Conservation (phyloP, 2,113 vertebrate species). For the Regulus satrapa region DNA sequence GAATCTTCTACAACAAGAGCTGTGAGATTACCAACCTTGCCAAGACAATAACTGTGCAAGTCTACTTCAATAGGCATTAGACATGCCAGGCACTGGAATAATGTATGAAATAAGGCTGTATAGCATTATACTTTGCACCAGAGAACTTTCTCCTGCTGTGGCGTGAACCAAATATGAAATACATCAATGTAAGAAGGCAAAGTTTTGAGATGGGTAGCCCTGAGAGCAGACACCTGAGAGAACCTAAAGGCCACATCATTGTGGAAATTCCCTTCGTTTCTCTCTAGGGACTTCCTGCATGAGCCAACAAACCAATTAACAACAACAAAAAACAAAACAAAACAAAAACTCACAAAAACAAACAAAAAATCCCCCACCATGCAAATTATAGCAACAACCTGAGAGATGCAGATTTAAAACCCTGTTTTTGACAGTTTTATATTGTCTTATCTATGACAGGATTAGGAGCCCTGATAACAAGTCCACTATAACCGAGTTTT, state of each 20-base stretch:
- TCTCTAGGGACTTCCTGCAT: neutral
- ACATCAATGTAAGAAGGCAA: neutral
- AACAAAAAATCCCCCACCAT: no score
- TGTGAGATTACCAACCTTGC: neutral
- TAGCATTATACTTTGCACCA: neutral
- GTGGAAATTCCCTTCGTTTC: neutral
- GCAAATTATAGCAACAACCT: neutral
- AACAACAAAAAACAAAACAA: neutral
- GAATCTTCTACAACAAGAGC: neutral
- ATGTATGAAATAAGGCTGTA: neutral
- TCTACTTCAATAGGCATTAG: neutral
- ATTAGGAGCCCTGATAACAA: slow-evolving; percentile 26
- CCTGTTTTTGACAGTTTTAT: neutral
- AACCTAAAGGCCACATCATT: neutral
- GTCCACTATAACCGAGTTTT: neutral
- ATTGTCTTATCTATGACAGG: slow-evolving; percentile 13
- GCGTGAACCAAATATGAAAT: neutral
- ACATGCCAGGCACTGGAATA: neutral
- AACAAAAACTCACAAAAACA: no score
- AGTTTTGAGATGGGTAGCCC: neutral
- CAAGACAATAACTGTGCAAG: neutral
- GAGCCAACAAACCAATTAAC: neutral
- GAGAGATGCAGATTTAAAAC: neutral
- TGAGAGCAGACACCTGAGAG: neutral
- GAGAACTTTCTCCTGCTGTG: neutral